Evolutionary conservation across 1,140 invertebrate genomes (phyloP), one percentile per base, ranked within the genome.

Genomic region (Steinernema khuongi): DNA sequence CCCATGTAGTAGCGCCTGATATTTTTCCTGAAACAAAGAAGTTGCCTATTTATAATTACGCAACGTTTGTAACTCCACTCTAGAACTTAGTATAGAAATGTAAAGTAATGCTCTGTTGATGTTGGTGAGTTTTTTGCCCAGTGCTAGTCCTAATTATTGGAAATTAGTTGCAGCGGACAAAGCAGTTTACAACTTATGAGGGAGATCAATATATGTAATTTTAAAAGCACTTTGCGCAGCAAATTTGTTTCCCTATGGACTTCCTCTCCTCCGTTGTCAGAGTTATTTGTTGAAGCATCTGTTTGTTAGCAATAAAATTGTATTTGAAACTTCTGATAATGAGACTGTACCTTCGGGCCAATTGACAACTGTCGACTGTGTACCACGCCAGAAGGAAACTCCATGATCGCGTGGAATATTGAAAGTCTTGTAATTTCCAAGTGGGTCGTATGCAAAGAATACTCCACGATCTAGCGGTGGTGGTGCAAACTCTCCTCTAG

Each of bases 361-460:
- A 67, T 79, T 72, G n/a, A 79, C 78, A 11, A 78, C 36, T 1
- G 68, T 32, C 1, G 78, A 75, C 19, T 79, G 71, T 0, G 78
- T 79, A 22, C 78, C 78, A 14, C 78, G 70, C 60, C 73, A 79
- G 76, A 79, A 79, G 0, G 76, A 78, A 26, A 79, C 76, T 60
- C 78, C 78, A 67, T 79, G 78, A 66, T 79, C 78, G 1, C 78
- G 33, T 14, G 78, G 78, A 50, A 71, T 68, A 41, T 79, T 78
- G 43, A 75, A 79, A 11, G 74, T 78, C 22, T 43, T 36, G 29
- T 77, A 71, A 1, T 41, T 77, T 11, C 77, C 72, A 22, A 79
- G 29, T n/a, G 68, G 32, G 68, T 80, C 79, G 50, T 80, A 80
- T 18, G 78, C 79, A 77, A 76, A 80, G 44, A 80, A 80, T 2